These are phyloP conservation scores for Eulacestoma nigropectus DNA, from an alignment of 2,113 vertebrate species.

Conservation along the genomic window DNA sequence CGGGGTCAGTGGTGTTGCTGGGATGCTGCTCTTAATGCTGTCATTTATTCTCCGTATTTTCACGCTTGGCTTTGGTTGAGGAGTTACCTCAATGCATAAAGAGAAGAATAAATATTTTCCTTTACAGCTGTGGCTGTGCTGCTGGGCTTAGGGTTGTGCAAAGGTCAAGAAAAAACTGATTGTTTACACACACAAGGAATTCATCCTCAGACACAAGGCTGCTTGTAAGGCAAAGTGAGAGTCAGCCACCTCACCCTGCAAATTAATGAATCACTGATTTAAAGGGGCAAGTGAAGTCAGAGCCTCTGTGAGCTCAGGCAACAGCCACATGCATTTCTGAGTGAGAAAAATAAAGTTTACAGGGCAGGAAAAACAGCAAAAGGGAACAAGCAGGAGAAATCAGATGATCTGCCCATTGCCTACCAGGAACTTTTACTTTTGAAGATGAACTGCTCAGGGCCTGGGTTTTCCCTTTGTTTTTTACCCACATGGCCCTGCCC, in stretches of 20 bases:
- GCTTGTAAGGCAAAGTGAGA: slow-evolving; percentile 20
- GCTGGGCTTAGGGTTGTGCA: neutral
- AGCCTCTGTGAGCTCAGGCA: neutral
- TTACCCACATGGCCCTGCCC: neutral
- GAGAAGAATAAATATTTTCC: slow-evolving; percentile 22
- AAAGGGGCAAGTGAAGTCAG: neutral
- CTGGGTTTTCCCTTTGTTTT: neutral
- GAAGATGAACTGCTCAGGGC: neutral
- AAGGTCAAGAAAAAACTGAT: neutral
- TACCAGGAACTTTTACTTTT: neutral
- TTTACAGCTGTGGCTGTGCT: neutral
- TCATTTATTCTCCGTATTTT: neutral
- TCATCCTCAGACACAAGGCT: neutral
- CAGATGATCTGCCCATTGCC: neutral
- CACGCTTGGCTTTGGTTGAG: neutral
- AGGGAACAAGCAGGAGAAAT: neutral
- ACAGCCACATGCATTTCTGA: neutral
- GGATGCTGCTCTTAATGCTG: neutral
- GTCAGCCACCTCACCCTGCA: neutral
- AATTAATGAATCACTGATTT: slow-evolving; percentile 7
- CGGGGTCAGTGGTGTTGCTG: neutral
- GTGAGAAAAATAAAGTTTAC: neutral
- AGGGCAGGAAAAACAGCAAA: neutral
- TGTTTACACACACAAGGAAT: slow-evolving; percentile 16
- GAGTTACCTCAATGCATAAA: neutral